Conservation (phyloP, 1,140 invertebrate species). For the Lasaia peninsularis region DNA sequence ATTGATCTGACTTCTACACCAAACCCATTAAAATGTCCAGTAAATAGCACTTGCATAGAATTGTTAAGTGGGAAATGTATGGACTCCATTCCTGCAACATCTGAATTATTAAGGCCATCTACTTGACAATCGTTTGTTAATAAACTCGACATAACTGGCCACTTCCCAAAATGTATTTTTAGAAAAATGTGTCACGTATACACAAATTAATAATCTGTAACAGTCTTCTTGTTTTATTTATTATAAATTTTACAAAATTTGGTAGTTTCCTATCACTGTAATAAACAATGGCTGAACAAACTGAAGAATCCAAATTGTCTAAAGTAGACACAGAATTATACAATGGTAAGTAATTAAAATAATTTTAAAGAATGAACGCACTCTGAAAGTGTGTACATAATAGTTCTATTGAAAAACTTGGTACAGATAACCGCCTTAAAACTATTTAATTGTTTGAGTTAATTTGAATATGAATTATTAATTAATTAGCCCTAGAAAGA, state of each 20-base stretch:
- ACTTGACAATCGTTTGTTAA: slow-evolving; percentile 52
- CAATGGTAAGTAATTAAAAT: slow-evolving; percentile 36
- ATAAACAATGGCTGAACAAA: not conserved
- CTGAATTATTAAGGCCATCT: slow-evolving; percentile 49
- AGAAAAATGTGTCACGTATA: slow-evolving; percentile 57
- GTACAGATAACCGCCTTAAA: too few relatives aligned
- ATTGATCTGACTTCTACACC: slow-evolving; percentile 80
- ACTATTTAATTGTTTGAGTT: too few relatives aligned
- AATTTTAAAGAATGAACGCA: too few relatives aligned
- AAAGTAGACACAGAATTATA: slow-evolving; percentile 33
- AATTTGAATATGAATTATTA: too few relatives aligned
- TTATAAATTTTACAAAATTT: slow-evolving; percentile 41
- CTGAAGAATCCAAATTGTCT: not conserved
- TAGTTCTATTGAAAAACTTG: too few relatives aligned
- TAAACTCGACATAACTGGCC: slow-evolving; percentile 66
- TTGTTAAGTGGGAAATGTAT: slow-evolving; percentile 54
- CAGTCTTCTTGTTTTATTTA: slow-evolving; percentile 41
- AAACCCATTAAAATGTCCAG: slow-evolving; percentile 81
- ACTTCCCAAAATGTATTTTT: slow-evolving; percentile 67
- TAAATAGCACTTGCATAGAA: slow-evolving; percentile 74
- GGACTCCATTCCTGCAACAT: slow-evolving; percentile 46
- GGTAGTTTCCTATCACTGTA: slow-evolving; percentile 20
- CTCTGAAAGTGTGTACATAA: too few relatives aligned
- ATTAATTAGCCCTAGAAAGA: too few relatives aligned
- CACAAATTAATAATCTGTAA: slow-evolving; percentile 52